Base-by-base conservation (phyloP, 2,888 invertebrate genomes). In the Pammene aurita region DNA sequence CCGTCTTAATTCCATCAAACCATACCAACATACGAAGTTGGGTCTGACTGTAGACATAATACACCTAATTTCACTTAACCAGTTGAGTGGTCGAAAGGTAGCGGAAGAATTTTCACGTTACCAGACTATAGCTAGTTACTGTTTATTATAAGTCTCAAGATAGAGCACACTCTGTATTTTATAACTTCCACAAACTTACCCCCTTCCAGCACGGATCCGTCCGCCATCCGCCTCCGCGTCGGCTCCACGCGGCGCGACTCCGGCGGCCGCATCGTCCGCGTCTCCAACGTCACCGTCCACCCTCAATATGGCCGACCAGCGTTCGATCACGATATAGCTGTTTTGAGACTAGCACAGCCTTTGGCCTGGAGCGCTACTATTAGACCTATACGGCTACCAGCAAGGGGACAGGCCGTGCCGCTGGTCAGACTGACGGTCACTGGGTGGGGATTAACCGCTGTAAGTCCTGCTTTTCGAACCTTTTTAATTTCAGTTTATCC, bases 391-490 rank as follows among this genome's bases (percentile, higher is more conserved):
- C 77, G 88, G 54, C 75, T 93, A 48, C 92, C 93, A 0, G 78
- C 77, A 72, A 76, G 79, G 0, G 74, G 87, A 0, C 87, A 89
- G 72, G 75, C 81, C 0, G 87, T 93, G 7, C 93, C 93, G 0
- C 76, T 92, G 0, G 90, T 90, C 0, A 77, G 90, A 62, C 77
- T 93, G 0, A 90, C 91, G 7, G 90, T 93, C 0, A 89, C 92
- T 0, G 93, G 93, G 0, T 93, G 93, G 93, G 93, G 93, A 0
- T 77, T 91, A 0, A 91, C 92, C 66, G 89, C 88, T 72, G 93
- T 93, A 72, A 85, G 87, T 84, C 72, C 69, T 7, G 38, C 0
- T 5, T 34, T n/a, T 14, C n/a, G n/a, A n/a, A n/a, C n/a, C n/a
- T n/a, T n/a, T n/a, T n/a, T n/a, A n/a, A n/a, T n/a, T n/a, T n/a